Percentiles rank a stretch among this genome's conserved stretches.
These are phyloP conservation scores for Silvanus unidentatus DNA, from an alignment of 2,888 invertebrate species.

Conservation along the genomic window DNA sequence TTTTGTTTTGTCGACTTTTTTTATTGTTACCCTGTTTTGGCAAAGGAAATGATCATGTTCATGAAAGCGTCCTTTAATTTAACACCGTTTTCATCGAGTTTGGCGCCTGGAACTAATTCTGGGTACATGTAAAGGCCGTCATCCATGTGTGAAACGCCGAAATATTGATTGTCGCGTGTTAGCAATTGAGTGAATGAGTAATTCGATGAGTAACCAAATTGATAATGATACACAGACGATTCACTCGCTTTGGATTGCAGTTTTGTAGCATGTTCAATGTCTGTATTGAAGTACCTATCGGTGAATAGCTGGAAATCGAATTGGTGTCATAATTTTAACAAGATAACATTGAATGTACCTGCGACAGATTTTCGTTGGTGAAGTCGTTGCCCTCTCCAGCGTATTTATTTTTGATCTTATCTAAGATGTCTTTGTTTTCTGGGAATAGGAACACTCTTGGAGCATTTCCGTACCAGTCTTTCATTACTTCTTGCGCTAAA, in stretches of 20 bases:
- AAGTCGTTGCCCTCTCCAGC: too few relatives aligned
- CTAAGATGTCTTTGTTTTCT: too few relatives aligned
- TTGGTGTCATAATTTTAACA: too few relatives aligned
- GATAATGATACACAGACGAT: conserved; percentile 50
- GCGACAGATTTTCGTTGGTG: too few relatives aligned
- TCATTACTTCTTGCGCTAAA: too few relatives aligned
- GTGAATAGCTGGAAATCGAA: conserved; percentile 42
- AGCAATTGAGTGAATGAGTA: not conserved
- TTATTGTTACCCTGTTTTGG: conserved; percentile 16
- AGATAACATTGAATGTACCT: not conserved
- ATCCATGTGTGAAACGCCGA: conserved; percentile 10
- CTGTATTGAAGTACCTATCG: conserved; percentile 54
- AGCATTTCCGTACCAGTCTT: not conserved
- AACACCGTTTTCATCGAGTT: conserved; percentile 9
- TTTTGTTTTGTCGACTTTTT: too few relatives aligned
- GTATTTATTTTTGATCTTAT: too few relatives aligned
- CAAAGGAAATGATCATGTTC: conserved; percentile 15
- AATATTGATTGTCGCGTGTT: too few relatives aligned
- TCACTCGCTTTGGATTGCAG: conserved; percentile 50
- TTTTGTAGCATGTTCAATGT: conserved; percentile 51
- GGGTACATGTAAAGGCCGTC: conserved; percentile 7
- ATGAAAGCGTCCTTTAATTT: conserved; percentile 14
- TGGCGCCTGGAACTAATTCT: conserved; percentile 1
- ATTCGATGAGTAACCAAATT: not conserved
- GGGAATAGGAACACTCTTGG: not conserved